Evolutionary conservation across 2,113 vertebrate genomes (phyloP).

Genomic region (Dryoscopus gambensis): DNA sequence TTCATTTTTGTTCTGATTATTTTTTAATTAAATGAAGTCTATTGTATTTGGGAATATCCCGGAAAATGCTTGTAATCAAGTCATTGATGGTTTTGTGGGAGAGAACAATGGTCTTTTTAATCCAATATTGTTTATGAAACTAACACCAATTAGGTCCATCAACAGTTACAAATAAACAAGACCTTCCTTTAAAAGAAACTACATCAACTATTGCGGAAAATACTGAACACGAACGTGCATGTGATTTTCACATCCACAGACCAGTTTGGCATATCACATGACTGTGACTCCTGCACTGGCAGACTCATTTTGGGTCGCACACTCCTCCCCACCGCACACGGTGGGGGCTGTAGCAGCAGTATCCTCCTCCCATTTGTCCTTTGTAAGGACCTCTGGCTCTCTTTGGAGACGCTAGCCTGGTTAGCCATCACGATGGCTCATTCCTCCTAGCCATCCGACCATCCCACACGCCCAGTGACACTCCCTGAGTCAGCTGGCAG

Average conservation of each 20-base stretch:
- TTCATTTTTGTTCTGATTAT: not conserved
- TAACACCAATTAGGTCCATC: not conserved
- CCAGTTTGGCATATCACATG: not conserved
- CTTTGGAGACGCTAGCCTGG: not conserved
- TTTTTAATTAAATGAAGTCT: slow-evolving; percentile 13
- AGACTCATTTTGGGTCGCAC: not conserved
- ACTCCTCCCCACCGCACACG: fast-evolving
- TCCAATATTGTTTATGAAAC: not conserved
- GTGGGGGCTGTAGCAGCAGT: not conserved
- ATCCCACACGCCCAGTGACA: not conserved
- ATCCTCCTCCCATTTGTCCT: not conserved
- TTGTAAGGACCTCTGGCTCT: not conserved
- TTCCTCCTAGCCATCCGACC: not conserved
- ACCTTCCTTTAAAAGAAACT: not conserved
- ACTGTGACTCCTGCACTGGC: not conserved
- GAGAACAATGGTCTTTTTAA: not conserved
- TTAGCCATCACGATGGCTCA: not conserved
- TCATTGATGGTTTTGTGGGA: not conserved
- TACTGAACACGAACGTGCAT: not conserved
- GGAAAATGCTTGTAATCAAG: not conserved
- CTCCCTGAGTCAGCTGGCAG: not conserved
- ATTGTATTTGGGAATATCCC: not conserved
- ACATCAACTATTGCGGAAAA: not conserved
- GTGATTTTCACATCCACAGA: not conserved
- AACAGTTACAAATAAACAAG: not conserved